These are phyloP conservation scores for Rhynchopsitta pachyrhyncha DNA, from an alignment of 2,113 vertebrate genomes.

Conservation along the genomic window DNA sequence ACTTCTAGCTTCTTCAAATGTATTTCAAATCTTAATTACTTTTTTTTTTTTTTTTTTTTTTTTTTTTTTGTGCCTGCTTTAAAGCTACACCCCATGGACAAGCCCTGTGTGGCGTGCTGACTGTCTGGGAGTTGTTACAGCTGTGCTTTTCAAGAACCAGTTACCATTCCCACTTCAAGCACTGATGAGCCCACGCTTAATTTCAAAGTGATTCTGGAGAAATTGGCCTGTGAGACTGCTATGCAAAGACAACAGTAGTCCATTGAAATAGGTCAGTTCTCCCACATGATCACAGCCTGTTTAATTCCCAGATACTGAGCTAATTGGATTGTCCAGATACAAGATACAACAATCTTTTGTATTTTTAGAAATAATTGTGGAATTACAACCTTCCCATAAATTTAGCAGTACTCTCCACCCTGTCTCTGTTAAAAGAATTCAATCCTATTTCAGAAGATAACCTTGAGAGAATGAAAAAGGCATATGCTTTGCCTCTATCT, in stretches of 20 bases:
- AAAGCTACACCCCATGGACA: neutral
- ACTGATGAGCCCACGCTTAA: neutral
- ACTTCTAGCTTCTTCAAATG: neutral
- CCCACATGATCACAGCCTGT: neutral
- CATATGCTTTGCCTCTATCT: conserved; percentile 6
- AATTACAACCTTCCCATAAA: conserved; percentile 26
- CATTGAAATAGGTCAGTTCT: neutral
- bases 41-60: neutral
- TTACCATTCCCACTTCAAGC: neutral
- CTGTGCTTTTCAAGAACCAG: neutral
- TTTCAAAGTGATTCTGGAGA: neutral
- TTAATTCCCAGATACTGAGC: neutral
- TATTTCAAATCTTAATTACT: neutral
- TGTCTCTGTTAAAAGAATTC: conserved; percentile 4
- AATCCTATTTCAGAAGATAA: conserved; percentile 35
- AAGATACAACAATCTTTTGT: conserved; percentile 16
- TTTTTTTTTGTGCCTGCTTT: neutral
- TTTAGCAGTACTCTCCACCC: neutral
- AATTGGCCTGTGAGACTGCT: neutral
- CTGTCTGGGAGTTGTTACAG: neutral
- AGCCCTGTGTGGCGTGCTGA: neutral
- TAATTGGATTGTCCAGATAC: conserved; percentile 45
- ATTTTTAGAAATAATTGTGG: conserved; percentile 21
- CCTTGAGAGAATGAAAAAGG: conserved; percentile 24
- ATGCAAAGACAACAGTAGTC: neutral